Evolutionary conservation across 2,888 invertebrate species (phyloP).

Genomic region (Mesoligia furuncula): DNA sequence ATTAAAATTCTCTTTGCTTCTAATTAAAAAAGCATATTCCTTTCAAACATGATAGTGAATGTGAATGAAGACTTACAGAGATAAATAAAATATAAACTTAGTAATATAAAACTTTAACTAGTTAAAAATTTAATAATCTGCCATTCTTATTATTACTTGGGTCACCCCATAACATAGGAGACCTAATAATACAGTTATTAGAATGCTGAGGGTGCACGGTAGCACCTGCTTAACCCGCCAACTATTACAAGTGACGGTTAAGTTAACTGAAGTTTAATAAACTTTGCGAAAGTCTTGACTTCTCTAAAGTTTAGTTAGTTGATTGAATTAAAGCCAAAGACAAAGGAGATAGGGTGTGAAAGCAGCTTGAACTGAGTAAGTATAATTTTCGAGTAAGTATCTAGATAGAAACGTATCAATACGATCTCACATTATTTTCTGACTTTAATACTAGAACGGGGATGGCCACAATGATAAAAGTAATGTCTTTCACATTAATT

Average conservation of each 20-base stretch:
- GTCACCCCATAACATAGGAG: slow-evolving; percentile 3
- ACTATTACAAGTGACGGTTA: slow-evolving; percentile 9
- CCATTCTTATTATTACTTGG: slow-evolving; percentile 30
- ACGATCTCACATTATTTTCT: not conserved
- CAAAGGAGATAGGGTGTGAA: too few relatives aligned
- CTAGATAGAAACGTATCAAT: not conserved
- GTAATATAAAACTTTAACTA: not conserved
- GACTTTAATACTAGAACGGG: too few relatives aligned
- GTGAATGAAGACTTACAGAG: not conserved
- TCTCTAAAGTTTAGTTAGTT: not conserved
- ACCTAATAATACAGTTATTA: not conserved
- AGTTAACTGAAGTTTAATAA: not conserved
- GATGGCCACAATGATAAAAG: not conserved
- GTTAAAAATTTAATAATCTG: not conserved
- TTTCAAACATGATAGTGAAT: slow-evolving; percentile 4
- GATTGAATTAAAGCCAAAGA: not conserved
- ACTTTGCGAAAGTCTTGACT: not conserved
- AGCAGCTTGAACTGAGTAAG: not conserved
- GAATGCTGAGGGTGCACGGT: not conserved
- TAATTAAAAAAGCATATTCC: slow-evolving; percentile 45
- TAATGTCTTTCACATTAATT: not conserved
- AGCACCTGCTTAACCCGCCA: slow-evolving; percentile 38
- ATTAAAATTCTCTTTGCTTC: slow-evolving; percentile 35
- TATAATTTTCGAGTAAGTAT: not conserved
- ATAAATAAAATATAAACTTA: not conserved